These are phyloP conservation scores for Syritta pipiens DNA, from an alignment of 2,888 invertebrate genomes.

Conservation along the genomic window DNA sequence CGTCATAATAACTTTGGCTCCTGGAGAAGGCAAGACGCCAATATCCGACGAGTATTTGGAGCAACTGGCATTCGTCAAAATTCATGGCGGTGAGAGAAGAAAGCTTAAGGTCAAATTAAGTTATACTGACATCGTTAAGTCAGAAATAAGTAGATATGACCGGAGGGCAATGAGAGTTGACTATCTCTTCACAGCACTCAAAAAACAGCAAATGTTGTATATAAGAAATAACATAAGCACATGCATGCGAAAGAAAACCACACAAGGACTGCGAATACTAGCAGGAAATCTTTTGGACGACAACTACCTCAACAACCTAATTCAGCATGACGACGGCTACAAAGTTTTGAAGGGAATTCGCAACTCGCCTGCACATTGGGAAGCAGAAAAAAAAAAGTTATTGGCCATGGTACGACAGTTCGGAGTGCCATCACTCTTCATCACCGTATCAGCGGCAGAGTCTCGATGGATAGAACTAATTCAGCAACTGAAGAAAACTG, in stretches of 20 bases:
- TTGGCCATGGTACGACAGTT: constrained; percentile 15
- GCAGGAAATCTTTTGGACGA: constrained; percentile 1
- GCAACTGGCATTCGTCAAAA: too few species aligned
- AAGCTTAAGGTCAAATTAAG: neutral
- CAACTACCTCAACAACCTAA: neutral
- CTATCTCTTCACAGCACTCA: neutral
- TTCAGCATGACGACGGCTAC: neutral
- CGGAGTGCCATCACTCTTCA: neutral
- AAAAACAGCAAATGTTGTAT: neutral
- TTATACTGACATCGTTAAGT: neutral
- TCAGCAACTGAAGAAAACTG: neutral
- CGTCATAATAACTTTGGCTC: too few species aligned
- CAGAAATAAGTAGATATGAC: neutral
- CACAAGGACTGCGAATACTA: too few species aligned
- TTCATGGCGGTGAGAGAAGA: neutral
- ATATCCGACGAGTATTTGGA: too few species aligned
- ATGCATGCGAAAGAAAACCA: too few species aligned
- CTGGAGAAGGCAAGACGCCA: too few species aligned
- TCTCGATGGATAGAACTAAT: neutral
- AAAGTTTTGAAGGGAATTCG: neutral
- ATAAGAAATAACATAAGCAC: too few species aligned
- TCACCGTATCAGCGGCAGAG: constrained; percentile 9
- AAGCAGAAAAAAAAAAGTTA: neutral
- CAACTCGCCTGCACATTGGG: constrained; percentile 3
- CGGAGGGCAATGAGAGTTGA: neutral